Evolutionary conservation across 2,797 vertebrate species (phyloP).

Genomic region (Muraenolepis orangiensis): DNA sequence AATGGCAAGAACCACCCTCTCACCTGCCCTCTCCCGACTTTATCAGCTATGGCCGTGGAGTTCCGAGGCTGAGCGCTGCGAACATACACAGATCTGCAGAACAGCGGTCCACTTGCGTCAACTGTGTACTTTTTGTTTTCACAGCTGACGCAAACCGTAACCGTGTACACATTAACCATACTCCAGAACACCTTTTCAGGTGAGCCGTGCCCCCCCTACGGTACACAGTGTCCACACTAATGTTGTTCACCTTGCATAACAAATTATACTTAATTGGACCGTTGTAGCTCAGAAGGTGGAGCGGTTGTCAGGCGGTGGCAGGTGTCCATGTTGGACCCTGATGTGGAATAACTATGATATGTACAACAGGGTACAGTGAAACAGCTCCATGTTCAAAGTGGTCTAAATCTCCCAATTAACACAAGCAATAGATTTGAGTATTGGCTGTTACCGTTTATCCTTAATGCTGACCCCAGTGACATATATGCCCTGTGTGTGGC

Average conservation of each 20-base stretch:
- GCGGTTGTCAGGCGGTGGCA: background rate
- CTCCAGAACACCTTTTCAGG: too few relatives aligned
- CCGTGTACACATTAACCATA: too few relatives aligned
- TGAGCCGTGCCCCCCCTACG: too few relatives aligned
- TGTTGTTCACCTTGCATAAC: background rate
- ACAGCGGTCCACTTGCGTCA: too few relatives aligned
- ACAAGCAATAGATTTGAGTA: background rate
- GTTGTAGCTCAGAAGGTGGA: background rate
- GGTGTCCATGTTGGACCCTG: background rate
- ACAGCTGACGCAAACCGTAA: too few relatives aligned
- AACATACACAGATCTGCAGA: too few relatives aligned
- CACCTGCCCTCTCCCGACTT: too few relatives aligned
- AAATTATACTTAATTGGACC: background rate
- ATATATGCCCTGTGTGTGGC: slow-evolving; percentile 99
- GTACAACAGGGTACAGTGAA: background rate
- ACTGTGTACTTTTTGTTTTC: too few relatives aligned
- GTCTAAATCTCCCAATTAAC: background rate
- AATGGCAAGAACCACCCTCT: too few relatives aligned
- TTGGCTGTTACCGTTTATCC: slow-evolving; percentile 45
- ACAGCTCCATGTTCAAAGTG: background rate
- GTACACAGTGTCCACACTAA: too few relatives aligned
- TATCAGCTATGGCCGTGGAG: too few relatives aligned
- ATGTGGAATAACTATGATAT: background rate
- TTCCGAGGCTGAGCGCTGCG: too few relatives aligned
- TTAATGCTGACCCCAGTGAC: slow-evolving; percentile 83